These are phyloP conservation scores for Lasioglossum morio DNA, from an alignment of 2,888 invertebrate species.

Conservation along the genomic window DNA sequence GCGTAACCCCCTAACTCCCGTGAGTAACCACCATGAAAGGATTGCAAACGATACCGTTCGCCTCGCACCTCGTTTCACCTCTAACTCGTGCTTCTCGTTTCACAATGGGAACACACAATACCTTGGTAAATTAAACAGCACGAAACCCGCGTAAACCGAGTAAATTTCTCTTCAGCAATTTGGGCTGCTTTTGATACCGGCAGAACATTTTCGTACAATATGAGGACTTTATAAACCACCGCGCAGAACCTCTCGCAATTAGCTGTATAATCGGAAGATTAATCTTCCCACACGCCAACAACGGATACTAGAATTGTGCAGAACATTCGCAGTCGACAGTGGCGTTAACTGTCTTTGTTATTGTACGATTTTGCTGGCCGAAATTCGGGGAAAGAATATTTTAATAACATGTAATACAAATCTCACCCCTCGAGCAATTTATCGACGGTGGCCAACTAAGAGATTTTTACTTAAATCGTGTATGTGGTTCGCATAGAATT, in stretches of 20 bases:
- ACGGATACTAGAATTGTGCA: not conserved
- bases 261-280: not conserved
- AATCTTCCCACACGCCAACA: not conserved
- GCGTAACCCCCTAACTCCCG: conserved; percentile 13
- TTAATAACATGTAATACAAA: not conserved
- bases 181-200: not conserved
- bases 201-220: not conserved
- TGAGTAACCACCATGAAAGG: conserved; percentile 62
- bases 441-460: not conserved
- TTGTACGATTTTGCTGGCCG: not conserved
- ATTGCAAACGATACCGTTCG: conserved; percentile 73
- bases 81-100: conserved; percentile 72
- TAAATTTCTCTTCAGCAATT: conserved; percentile 7
- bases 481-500: too few species aligned
- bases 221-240: not conserved
- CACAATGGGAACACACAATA: conserved; percentile 50
- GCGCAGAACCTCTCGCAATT: conserved; percentile 2
- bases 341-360: not conserved
- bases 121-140: conserved; percentile 37
- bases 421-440: not conserved
- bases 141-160: not conserved
- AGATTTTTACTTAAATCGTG: not conserved
- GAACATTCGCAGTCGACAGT: not conserved
- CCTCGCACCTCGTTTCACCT: conserved; percentile 44
- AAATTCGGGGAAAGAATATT: not conserved